Base-by-base conservation (phyloP, 2,797 vertebrate genomes). In the Apogon hyalosoma region DNA sequence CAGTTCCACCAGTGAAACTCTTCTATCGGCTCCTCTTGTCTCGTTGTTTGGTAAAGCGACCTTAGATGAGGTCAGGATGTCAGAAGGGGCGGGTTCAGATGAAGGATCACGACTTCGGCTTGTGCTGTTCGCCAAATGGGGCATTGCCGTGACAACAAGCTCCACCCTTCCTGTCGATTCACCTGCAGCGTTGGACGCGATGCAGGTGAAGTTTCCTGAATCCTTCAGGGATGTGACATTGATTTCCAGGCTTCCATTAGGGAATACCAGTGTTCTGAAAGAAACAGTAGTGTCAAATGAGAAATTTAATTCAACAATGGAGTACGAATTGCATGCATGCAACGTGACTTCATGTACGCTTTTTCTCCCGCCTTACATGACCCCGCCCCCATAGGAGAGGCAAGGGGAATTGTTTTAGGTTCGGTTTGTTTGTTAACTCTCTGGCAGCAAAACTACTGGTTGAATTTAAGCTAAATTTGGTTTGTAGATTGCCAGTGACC, bases 151-250 rank as follows among this genome's bases (percentile, higher is more conserved):
- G 39, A 95, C 87, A 0, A 93, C 83, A 16, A 95, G 82, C 80
- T 94, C 93, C 75, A 95, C 92, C 42, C 90, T 90, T 36, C 93
- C 94, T 0, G 94, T 94, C 16, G 94, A 94, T 79, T 95, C 94
- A 4, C 94, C 94, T 1, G 94, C 94, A 0, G 94, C 92, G 0
- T 95, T 95, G 16, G 94, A 94, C 38, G 94, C 94, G 2, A 95
- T 95, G 84, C 94, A 95, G 21, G 94, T 94, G 79, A 95, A 95
- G 73, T 91, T 90, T 24, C 94, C 94, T 0, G 92, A 93, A 75
- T 95, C 94, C 63, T 94, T 94, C 42, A 93, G 72, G 1, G 91
- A 86, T 14, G 93, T 93, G 4, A 92, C 91, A 6, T 93, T 89
- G 69, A 95, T 94, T 46, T 95, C 94, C 77, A 95, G 82, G 63